Base-by-base conservation (phyloP, 2,888 invertebrate genomes). In the Zaprionus lineosus region DNA sequence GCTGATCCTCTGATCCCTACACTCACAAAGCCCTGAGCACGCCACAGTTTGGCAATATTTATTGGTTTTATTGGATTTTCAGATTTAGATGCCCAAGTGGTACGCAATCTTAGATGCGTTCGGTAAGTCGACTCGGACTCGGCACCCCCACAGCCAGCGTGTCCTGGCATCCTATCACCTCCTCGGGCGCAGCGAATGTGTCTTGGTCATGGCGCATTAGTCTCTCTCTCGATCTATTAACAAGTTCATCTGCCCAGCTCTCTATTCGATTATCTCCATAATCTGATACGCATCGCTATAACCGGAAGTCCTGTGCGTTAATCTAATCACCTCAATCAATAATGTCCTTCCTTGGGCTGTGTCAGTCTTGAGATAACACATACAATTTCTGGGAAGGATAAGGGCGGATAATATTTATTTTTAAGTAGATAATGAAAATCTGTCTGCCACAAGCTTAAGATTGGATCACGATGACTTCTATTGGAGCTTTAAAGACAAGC, bases 1-100 rank as follows among this genome's bases (percentile, higher is more conserved):
- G 65, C 59, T 70, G 71, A 69, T 66, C 60, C 61, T 47, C 55
- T 75, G 74, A 83, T 84, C 86, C 74, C 57, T 36, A 53, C 29
- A 48, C 41, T 44, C 67, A 81, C 81, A 81, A 79, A 52, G 65
- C 74, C 71, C 64, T 82, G 73, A 76, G 64, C 65, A 65, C 52
- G 69, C 68, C 73, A 73, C 81, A 84, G 84, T 73, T 86, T 79
- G 86, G 76, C 84, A 87, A 88, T 87, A 84, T 87, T 87, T 87
- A 85, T 87, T 81, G 63, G 75, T 58, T 86, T 86, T 87, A 87
- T 87, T 87, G 86, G 87, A 86, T 87, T 87, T 86, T 60, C 72
- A 74, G 87, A n/a, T 78, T 88, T 85, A 87, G 46, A 28, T 33
- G 18, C 36, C 2, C 11, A 6, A 40, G 39, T 46, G 28, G 48